phyloP scores from a whole-genome alignment of 2,113 vertebrate genomes.

The Todiramphus chloris region DNA sequence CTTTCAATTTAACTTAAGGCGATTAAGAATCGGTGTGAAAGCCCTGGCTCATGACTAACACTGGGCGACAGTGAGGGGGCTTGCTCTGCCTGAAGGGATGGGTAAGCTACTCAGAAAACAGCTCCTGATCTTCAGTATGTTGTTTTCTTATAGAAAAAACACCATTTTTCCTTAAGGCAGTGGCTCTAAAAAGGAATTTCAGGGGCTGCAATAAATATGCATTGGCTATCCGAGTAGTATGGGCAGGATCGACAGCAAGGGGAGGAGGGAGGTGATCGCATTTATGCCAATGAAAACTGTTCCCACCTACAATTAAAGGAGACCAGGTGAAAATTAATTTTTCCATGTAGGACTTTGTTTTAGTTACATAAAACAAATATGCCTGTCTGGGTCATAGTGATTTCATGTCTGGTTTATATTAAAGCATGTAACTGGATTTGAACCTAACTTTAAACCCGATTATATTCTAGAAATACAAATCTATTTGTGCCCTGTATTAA shows the following conservation, averaged over 20 bases:
- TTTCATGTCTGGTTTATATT: conserved; percentile 57
- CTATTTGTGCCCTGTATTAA: not conserved
- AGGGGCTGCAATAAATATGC: not conserved
- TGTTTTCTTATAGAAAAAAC: not conserved
- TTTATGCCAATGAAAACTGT: not conserved
- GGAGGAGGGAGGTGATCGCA: not conserved
- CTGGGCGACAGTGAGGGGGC: not conserved
- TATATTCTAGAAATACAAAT: conserved; percentile 23
- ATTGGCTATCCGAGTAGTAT: not conserved
- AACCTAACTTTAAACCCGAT: conserved; percentile 14
- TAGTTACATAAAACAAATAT: conserved; percentile 45
- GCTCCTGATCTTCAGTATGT: not conserved
- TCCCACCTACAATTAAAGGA: not conserved
- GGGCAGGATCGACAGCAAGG: not conserved
- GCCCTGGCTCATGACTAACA: not conserved
- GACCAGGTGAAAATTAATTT: conserved; percentile 39
- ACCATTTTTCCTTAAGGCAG: not conserved
- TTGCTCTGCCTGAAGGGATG: not conserved
- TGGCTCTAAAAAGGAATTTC: not conserved
- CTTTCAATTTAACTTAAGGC: not conserved
- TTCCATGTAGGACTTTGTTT: conserved; percentile 12
- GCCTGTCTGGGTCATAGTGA: conserved; percentile 22
- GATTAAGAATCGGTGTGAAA: not conserved
- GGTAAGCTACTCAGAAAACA: not conserved
- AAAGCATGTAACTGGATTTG: conserved; percentile 26